phyloP scores from a whole-genome alignment of 2,797 vertebrate genomes.

The Borostomias antarcticus region DNA sequence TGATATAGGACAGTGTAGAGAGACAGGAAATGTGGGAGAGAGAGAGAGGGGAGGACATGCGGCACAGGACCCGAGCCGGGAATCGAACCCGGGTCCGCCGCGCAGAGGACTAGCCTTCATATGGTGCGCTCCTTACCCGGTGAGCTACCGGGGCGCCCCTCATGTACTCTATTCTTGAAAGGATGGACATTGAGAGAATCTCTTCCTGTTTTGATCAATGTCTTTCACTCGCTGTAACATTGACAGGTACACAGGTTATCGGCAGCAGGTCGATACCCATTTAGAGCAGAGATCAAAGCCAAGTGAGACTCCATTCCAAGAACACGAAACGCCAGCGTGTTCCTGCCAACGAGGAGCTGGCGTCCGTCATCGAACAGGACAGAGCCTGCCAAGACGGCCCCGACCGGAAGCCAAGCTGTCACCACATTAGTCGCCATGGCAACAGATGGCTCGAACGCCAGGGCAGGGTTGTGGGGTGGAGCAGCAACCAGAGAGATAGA shows the following conservation, averaged over 20 bases:
- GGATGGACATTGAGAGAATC: not conserved
- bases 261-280: conserved; percentile 67
- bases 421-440: conserved; percentile 69
- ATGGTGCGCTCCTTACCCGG: too few species aligned
- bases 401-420: conserved; percentile 53
- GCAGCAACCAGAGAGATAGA: too few species aligned
- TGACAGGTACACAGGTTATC: conserved; percentile 52
- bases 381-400: conserved; percentile 54
- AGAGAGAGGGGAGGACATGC: too few species aligned
- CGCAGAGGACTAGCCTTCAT: too few species aligned
- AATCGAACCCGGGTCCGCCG: too few species aligned
- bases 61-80: too few species aligned
- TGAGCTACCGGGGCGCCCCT: too few species aligned
- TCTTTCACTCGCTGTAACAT: conserved; percentile 47
- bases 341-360: conserved; percentile 54
- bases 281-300: conserved; percentile 48
- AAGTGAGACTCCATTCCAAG: conserved; percentile 40
- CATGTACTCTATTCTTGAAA: not conserved
- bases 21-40: too few species aligned
- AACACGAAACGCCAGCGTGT: conserved; percentile 58
- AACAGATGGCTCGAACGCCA: conserved; percentile 69
- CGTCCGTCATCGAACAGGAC: conserved; percentile 58
- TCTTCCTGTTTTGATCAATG: not conserved
- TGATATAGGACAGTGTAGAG: too few species aligned
- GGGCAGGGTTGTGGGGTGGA: conserved; percentile 56